Base-by-base conservation (phyloP, 2,113 vertebrate species). In the Tiliqua scincoides region DNA sequence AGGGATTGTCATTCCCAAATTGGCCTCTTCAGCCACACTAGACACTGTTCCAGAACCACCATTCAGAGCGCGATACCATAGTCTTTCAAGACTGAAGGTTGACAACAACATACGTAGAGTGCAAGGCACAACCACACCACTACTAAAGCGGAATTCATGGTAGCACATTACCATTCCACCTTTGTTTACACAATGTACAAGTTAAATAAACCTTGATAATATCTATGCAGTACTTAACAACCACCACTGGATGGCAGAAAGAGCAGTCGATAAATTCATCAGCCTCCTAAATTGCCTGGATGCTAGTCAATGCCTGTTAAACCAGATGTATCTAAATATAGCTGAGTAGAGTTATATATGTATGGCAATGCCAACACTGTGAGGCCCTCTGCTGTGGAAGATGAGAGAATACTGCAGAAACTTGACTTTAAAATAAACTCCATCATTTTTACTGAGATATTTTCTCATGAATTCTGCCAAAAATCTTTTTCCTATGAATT, bases 221-320 rank as follows among this genome's bases (percentile, higher is more conserved):
- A 63, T 68, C n/a, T 94, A 71, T 94, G 93, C 91, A 95, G 87
- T 94, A 12, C 79, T 21, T 17, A 67, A 23, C 1, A 62, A 14
- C 40, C 62, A 89, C 94, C 95, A 94, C 95, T 85, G 93, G 95
- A 92, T 94, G 95, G 95, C 95, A 95, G 95, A 92, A 93, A 57
- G 77, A 89, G 87, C 95, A 90, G 65, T 90, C 37, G 89, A 23
- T 43, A 91, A 89, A 80, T 82, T 85, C 86, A 6, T 73, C 37
- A 82, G 40, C 67, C 30, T 65, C 18, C 37, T 23, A 32, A 85
- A 89, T 82, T 92, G 88, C 84, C 92, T 79, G 80, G 86, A 27
- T 73, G 73, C 89, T 86, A 87, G 40, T 83, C 84, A 84, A 83
- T 89, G 40, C 82, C 27, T 74, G 77, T 18, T 0, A 0, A 37